Conservation (phyloP, 2,113 vertebrate genomes). For the Prietella phreatophila region DNA sequence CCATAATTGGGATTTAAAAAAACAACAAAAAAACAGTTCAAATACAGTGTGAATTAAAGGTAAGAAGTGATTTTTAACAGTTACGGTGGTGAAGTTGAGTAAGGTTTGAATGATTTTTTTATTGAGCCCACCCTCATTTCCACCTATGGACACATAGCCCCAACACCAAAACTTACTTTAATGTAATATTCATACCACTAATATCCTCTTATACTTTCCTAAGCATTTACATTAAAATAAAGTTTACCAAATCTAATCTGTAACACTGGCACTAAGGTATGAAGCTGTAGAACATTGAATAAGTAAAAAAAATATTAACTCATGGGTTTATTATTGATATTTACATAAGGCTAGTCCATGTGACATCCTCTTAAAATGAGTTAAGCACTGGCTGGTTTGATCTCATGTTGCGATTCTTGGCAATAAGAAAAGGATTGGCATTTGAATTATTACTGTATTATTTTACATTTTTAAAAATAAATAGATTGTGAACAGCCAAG, state of each 20-base stretch:
- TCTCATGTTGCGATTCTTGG: background rate
- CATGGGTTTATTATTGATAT: background rate
- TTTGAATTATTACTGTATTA: slow-evolving; percentile 17
- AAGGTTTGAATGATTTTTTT: background rate
- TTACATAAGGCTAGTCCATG: background rate
- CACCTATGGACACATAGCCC: background rate
- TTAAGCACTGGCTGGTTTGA: slow-evolving; percentile 24
- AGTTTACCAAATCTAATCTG: background rate
- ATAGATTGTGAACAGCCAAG: background rate
- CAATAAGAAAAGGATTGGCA: background rate
- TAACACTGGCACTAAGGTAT: background rate
- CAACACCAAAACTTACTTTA: background rate
- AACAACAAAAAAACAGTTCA: no score
- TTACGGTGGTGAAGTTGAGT: no score
- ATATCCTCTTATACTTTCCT: background rate
- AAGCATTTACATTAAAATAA: background rate
- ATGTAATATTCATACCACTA: background rate
- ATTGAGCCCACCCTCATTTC: background rate
- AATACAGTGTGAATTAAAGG: background rate
- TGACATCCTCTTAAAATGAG: background rate
- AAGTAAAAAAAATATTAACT: background rate
- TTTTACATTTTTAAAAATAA: slow-evolving; percentile 21
- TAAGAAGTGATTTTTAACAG: background rate
- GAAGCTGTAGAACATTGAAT: background rate
- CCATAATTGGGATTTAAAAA: no score